phyloP scores from a whole-genome alignment of 2,113 vertebrate genomes.

The Suncus etruscus region DNA sequence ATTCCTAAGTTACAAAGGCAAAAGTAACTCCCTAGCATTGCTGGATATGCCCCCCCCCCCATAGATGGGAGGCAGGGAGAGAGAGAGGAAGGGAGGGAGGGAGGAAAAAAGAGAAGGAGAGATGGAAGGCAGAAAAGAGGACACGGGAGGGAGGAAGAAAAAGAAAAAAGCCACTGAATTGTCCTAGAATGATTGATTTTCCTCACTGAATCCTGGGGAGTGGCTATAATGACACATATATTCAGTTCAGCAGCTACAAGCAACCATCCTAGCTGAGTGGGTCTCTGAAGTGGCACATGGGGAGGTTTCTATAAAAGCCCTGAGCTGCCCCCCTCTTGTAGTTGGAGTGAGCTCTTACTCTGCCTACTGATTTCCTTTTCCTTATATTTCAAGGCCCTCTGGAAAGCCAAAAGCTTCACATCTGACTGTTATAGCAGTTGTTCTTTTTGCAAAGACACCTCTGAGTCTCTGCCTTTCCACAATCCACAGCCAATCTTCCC shows the following conservation, averaged over 20 bases:
- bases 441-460: slow-evolving; percentile 58
- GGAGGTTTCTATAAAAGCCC: background rate
- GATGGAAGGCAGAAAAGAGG: no score
- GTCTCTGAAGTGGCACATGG: background rate
- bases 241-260: slow-evolving; percentile 21
- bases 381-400: slow-evolving; percentile 33
- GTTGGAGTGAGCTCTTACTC: background rate
- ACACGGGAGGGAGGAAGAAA: no score
- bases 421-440: slow-evolving; percentile 7
- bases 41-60: no score
- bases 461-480: slow-evolving; percentile 53
- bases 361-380: slow-evolving; percentile 17
- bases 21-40: no score
- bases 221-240: background rate
- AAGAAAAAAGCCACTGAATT: background rate
- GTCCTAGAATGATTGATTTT: slow-evolving; percentile 36
- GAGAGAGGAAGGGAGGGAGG: no score
- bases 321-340: background rate
- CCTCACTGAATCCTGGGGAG: background rate
- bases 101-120: no score
- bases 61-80: no score
- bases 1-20: no score
- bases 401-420: slow-evolving; percentile 30
- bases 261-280: background rate
- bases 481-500: background rate